These are phyloP conservation scores for Microcebus griseorufus DNA, from an alignment of 2,113 vertebrate species.

Conservation along the genomic window DNA sequence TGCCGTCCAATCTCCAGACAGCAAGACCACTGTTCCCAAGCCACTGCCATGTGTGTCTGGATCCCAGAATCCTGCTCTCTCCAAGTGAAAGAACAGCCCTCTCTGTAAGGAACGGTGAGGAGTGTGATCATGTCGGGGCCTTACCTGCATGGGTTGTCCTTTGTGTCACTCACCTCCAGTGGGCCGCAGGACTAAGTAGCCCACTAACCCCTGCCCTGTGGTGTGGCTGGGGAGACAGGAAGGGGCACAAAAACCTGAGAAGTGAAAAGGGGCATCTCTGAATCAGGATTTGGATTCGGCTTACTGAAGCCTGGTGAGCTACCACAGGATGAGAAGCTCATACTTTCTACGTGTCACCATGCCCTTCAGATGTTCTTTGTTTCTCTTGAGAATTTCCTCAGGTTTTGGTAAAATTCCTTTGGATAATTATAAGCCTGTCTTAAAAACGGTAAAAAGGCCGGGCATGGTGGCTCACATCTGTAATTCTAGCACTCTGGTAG, in stretches of 20 bases:
- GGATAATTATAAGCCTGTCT: not conserved
- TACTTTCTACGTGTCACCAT: not conserved
- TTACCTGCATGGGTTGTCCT: not conserved
- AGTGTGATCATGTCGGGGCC: not conserved
- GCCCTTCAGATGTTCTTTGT: not conserved
- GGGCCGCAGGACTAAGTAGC: not conserved
- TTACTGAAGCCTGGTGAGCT: not conserved
- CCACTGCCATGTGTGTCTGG: not conserved
- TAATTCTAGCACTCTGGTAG: too few relatives aligned
- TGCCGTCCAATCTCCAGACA: not conserved
- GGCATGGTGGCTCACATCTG: too few relatives aligned
- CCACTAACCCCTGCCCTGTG: not conserved
- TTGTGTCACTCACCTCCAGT: not conserved
- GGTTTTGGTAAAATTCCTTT: not conserved
- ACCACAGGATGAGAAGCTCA: not conserved
- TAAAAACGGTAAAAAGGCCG: too few relatives aligned
- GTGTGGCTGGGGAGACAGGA: not conserved
- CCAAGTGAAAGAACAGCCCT: not conserved
- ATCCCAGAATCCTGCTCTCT: not conserved
- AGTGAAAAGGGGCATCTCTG: not conserved
- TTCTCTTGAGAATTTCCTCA: not conserved
- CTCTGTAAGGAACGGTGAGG: not conserved
- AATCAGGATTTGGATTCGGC: not conserved
- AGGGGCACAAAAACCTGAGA: not conserved
- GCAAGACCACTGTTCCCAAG: not conserved